Evolutionary conservation across 1,140 invertebrate species (phyloP).

Genomic region (Monomorium pharaonis): DNA sequence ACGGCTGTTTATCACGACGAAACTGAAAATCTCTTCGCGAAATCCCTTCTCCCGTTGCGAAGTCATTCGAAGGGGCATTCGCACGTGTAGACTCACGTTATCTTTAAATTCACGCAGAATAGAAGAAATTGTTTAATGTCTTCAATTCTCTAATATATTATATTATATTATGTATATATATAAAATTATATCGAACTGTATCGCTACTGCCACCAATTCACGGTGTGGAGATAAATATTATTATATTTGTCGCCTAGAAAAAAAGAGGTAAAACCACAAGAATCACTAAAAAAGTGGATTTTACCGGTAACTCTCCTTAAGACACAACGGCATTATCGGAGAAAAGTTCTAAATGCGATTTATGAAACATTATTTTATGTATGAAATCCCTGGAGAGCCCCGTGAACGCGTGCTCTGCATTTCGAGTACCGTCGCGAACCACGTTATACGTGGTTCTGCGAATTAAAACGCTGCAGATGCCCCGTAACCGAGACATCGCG

Average conservation of each 20-base stretch:
- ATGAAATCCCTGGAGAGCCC: not conserved
- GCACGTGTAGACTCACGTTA: not conserved
- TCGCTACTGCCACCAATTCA: not conserved
- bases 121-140: no score
- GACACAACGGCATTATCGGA: slow-evolving; percentile 17
- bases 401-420: not conserved
- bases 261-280: not conserved
- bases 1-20: not conserved
- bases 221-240: not conserved
- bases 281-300: slow-evolving; percentile 43
- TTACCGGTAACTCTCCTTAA: not conserved
- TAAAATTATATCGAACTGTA: not conserved
- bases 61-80: no score
- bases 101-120: not conserved
- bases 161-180: no score
- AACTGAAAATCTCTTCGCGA: not conserved
- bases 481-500: not conserved
- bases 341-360: slow-evolving; percentile 15
- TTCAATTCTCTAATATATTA: no score
- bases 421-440: not conserved
- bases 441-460: not conserved
- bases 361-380: slow-evolving; percentile 4
- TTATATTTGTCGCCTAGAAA: not conserved
- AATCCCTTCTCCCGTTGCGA: no score
- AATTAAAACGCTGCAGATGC: not conserved